These are phyloP conservation scores for Drosophila leonis DNA, from an alignment of 2,888 invertebrate genomes.

Conservation along the genomic window DNA sequence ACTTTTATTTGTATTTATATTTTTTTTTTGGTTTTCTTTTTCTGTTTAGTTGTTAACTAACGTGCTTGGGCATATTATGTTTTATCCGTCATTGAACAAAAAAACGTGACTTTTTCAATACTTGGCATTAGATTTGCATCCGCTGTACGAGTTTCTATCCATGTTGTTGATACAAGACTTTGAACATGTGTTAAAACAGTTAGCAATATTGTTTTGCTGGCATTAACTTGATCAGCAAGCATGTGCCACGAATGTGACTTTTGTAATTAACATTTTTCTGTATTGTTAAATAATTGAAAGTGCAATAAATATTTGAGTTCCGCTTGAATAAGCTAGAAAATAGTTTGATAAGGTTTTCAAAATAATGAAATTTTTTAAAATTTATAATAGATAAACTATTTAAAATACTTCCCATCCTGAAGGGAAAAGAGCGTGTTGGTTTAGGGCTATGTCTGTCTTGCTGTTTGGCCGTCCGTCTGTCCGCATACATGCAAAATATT, in stretches of 20 bases:
- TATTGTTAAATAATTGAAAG: conserved; percentile 9
- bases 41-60: conserved; percentile 27
- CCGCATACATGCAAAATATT: no score
- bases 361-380: no score
- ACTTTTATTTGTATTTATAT: conserved; percentile 9
- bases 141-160: conserved; percentile 29
- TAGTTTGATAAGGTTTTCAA: background rate
- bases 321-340: background rate
- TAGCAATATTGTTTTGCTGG: conserved; percentile 28
- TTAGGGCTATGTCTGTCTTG: no score
- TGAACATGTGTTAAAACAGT: conserved; percentile 50
- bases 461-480: no score
- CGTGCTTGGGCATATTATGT: conserved; percentile 30
- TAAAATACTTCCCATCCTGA: no score
- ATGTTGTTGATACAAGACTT: conserved; percentile 23
- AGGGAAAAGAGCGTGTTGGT: no score
- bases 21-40: no score
- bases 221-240: conserved; percentile 22
- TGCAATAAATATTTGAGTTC: conserved; percentile 8
- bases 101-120: conserved; percentile 44
- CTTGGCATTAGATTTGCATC: conserved; percentile 45
- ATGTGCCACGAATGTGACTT: conserved; percentile 49
- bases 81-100: background rate
- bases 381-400: no score
- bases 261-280: conserved; percentile 25